Percentiles rank a stretch among this genome's conserved stretches.
These are phyloP conservation scores for Galeopsomyia nigrocyanea DNA, from an alignment of 2,888 invertebrate genomes.

Conservation along the genomic window DNA sequence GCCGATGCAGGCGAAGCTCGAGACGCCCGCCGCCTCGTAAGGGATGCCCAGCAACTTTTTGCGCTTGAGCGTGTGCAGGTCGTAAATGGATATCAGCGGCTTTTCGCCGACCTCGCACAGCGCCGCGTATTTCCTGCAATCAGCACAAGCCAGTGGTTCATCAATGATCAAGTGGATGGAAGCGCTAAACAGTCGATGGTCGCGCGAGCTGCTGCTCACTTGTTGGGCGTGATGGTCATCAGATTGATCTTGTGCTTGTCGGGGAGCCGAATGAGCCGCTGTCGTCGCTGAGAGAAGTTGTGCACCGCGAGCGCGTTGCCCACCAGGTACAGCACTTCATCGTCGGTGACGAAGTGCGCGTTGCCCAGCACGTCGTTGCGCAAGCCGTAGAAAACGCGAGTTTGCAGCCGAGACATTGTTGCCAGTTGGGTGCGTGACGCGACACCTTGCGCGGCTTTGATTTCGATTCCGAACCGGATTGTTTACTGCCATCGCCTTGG, in stretches of 20 bases:
- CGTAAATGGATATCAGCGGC: constrained; percentile 80
- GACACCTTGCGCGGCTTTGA: too few relatives aligned
- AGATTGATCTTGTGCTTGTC: constrained; percentile 78
- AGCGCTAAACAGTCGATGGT: constrained; percentile 2
- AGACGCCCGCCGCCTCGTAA: constrained; percentile 71
- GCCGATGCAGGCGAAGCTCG: constrained; percentile 79
- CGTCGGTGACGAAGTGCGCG: constrained; percentile 79
- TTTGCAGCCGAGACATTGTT: constrained; percentile 69
- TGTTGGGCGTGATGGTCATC: constrained; percentile 77
- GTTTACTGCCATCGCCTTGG: too few relatives aligned
- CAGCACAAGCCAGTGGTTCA: background rate
- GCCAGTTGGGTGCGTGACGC: background rate
- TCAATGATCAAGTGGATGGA: too few relatives aligned
- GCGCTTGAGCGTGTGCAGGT: constrained; percentile 78
- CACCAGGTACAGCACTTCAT: constrained; percentile 85
- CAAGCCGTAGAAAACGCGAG: constrained; percentile 76
- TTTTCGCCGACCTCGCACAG: constrained; percentile 76
- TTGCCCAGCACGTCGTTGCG: constrained; percentile 78
- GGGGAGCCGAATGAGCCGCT: constrained; percentile 79
- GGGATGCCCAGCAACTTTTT: constrained; percentile 78
- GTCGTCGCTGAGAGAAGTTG: constrained; percentile 79
- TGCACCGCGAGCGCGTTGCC: constrained; percentile 84
- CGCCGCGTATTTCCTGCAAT: constrained; percentile 74
- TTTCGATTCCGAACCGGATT: too few relatives aligned
- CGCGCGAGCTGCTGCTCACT: constrained; percentile 73